Conservation (phyloP, 2,888 invertebrate genomes). For the Drosophila anomelani region DNA sequence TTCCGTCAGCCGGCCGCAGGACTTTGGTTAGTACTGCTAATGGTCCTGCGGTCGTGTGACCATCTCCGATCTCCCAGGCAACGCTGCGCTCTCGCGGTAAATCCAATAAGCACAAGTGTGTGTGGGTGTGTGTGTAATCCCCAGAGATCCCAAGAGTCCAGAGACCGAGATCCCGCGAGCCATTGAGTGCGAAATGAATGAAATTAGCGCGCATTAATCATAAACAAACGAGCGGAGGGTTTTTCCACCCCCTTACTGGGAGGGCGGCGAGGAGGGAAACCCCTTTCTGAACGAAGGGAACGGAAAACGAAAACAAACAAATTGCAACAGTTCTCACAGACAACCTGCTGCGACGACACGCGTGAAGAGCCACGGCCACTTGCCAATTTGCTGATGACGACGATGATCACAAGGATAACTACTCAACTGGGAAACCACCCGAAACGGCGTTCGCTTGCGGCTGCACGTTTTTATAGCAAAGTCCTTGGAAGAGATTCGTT, state of each 20-base stretch:
- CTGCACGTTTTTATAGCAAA: slow-evolving; percentile 13
- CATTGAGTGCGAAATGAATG: slow-evolving; percentile 73
- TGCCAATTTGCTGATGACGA: slow-evolving; percentile 64
- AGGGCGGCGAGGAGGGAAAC: slow-evolving; percentile 36
- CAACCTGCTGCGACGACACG: slow-evolving; percentile 73
- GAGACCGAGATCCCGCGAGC: slow-evolving; percentile 1
- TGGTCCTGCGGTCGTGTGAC: slow-evolving; percentile 55
- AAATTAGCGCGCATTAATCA: slow-evolving; percentile 79
- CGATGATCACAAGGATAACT: slow-evolving; percentile 54
- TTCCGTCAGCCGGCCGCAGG: slow-evolving; percentile 53
- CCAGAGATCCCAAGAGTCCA: slow-evolving; percentile 45
- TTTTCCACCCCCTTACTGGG: not conserved
- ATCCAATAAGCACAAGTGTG: slow-evolving; percentile 78
- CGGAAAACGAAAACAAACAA: slow-evolving; percentile 50
- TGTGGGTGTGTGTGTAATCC: slow-evolving; percentile 60
- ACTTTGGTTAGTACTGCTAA: slow-evolving; percentile 20
- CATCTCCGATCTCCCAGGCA: slow-evolving; percentile 6
- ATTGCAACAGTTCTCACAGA: slow-evolving; percentile 77
- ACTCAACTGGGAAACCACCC: slow-evolving; percentile 59
- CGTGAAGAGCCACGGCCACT: slow-evolving; percentile 55
- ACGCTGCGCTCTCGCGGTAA: slow-evolving; percentile 43
- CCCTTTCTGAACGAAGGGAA: slow-evolving; percentile 52
- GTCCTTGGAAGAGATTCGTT: not conserved
- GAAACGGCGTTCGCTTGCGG: slow-evolving; percentile 3
- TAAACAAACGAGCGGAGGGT: slow-evolving; percentile 67